These are phyloP conservation scores for Oreonectes daqikongensis DNA, from an alignment of 2,797 vertebrate genomes.

Conservation along the genomic window DNA sequence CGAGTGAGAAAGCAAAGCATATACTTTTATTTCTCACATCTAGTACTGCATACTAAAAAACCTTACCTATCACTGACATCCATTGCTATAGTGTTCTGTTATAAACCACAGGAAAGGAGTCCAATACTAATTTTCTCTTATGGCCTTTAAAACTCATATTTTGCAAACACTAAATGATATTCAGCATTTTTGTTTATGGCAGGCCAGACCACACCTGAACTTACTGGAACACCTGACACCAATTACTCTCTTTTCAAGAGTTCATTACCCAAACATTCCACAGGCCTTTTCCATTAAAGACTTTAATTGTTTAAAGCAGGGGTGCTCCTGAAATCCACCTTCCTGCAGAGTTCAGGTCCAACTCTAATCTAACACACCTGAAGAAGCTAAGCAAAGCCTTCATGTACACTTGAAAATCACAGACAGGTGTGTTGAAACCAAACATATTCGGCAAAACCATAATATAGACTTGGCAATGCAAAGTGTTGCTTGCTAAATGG, in stretches of 20 bases:
- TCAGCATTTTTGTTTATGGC: background rate
- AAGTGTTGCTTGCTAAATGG: background rate
- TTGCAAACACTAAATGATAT: slow-evolving; percentile 13
- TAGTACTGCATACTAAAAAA: background rate
- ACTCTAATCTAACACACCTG: slow-evolving; percentile 36
- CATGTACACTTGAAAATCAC: slow-evolving; percentile 18
- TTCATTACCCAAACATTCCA: slow-evolving; percentile 39
- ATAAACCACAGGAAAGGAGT: background rate
- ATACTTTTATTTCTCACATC: background rate
- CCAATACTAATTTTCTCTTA: background rate
- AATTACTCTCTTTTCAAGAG: slow-evolving; percentile 40
- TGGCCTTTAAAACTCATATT: background rate
- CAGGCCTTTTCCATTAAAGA: slow-evolving; percentile 32
- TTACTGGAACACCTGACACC: slow-evolving; percentile 37
- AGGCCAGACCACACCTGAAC: slow-evolving; percentile 25
- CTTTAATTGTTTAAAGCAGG: slow-evolving; percentile 36
- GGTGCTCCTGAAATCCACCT: slow-evolving; percentile 10
- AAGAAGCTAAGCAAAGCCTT: slow-evolving; percentile 18
- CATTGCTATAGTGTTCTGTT: background rate
- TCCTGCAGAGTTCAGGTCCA: slow-evolving; percentile 15
- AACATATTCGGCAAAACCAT: background rate
- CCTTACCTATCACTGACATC: background rate
- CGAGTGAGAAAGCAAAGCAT: too few relatives aligned
- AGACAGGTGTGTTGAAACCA: slow-evolving; percentile 16
- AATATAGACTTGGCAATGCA: background rate